Evolutionary conservation across 2,113 vertebrate species (phyloP).

Genomic region (Aramus guarauna): DNA sequence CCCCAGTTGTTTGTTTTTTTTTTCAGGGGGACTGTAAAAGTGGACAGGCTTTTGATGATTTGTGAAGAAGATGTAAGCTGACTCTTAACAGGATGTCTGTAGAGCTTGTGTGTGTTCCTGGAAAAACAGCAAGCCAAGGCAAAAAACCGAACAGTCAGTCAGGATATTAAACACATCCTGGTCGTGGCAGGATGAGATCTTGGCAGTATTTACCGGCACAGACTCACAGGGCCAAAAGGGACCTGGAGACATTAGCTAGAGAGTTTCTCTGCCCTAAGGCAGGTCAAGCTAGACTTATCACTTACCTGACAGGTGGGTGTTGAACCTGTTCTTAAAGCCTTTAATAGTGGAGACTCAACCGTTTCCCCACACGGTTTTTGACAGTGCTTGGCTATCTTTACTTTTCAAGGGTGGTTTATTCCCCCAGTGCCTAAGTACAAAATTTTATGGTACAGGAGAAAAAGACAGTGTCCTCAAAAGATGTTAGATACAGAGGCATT

Average conservation of each 20-base stretch:
- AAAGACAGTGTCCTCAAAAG: neutral
- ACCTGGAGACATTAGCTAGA: neutral
- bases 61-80: neutral
- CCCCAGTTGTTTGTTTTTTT: neutral
- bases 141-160: neutral
- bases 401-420: neutral
- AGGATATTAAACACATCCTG: neutral
- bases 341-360: neutral
- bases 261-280: neutral
- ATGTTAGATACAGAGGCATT: neutral
- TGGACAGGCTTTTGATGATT: neutral
- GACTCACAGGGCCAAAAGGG: neutral
- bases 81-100: neutral
- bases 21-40: neutral
- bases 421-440: neutral
- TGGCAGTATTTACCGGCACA: neutral
- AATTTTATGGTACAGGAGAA: neutral
- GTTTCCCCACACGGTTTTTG: neutral
- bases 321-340: neutral
- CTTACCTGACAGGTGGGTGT: neutral
- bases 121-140: neutral
- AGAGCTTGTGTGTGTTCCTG: neutral
- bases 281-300: neutral
- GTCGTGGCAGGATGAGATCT: neutral
- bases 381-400: neutral